Base-by-base conservation (phyloP, 2,888 invertebrate species). In the Eupithecia abbreviata region DNA sequence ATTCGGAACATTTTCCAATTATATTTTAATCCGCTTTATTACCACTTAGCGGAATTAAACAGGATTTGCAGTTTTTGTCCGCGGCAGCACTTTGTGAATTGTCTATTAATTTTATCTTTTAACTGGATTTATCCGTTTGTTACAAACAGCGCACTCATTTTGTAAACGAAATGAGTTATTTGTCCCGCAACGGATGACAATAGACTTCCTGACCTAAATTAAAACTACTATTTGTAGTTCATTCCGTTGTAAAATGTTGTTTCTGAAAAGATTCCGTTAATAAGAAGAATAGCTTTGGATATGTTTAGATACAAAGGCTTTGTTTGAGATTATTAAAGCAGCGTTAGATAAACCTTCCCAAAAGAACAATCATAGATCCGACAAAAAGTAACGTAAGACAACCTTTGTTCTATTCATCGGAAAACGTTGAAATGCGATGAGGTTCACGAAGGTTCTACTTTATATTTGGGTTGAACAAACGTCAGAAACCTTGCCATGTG, bases 1-100 rank as follows among this genome's bases (percentile, higher is more conserved):
- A 76, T 81, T 73, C 77, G 71, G 71, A 79, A 81, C 79, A 81
- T 80, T 81, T 82, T 81, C 80, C 81, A 81, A 82, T 82, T 82
- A 81, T 80, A 82, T 79, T 77, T 70, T 78, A 82, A 82, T 82
- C 81, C 79, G 82, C 82, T 82, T 58, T 77, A 79, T 80, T 76
- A 74, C 79, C 77, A 79, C 79, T 80, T 79, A 65, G 74, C 45
- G 75, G 78, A 82, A 76, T 82, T 78, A 77, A 80, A 77, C 69
- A 68, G 72, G 69, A 79, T 79, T 79, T 76, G 71, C 58, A 78
- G 73, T 77, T 79, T 79, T 80, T 67, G 71, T 75, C 76, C 65
- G 68, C 68, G 75, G 72, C 68, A 73, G 71, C 78, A 69, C 49
- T 76, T 78, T 78, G 43, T 75, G 66, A 78, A 71, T 67, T 47